phyloP scores from a whole-genome alignment of 1,140 invertebrate genomes.

The Anastatus disparis region DNA sequence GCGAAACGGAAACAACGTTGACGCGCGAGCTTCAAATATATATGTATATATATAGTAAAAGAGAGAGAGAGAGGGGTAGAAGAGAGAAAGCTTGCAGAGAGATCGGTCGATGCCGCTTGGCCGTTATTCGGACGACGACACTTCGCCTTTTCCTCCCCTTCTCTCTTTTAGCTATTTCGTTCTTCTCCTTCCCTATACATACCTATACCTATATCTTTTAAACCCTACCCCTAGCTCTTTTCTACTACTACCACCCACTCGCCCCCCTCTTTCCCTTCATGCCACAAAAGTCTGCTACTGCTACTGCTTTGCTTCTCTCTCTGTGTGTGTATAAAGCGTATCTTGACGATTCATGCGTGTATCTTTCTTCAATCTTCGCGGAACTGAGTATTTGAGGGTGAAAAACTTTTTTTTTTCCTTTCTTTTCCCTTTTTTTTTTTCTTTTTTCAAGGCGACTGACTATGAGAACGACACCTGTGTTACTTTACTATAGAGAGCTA shows the following conservation, averaged over 20 bases:
- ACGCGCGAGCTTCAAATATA: constrained; percentile 61
- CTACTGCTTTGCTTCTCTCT: constrained; percentile 27
- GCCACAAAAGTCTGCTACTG: too few relatives aligned
- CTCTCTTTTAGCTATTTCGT: not conserved
- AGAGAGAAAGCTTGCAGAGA: constrained; percentile 46
- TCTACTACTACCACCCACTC: not conserved
- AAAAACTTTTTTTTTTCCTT: constrained; percentile 44
- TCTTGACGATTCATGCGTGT: too few relatives aligned
- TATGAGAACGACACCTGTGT: too few relatives aligned
- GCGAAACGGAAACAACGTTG: constrained; percentile 65
- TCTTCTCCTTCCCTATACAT: not conserved
- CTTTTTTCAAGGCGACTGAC: too few relatives aligned
- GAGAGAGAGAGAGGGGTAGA: constrained; percentile 3
- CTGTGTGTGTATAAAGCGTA: too few relatives aligned
- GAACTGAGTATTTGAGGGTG: too few relatives aligned
- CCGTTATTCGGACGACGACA: constrained; percentile 69
- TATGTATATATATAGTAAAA: too few relatives aligned
- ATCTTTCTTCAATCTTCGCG: too few relatives aligned
- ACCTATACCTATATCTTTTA: not conserved
- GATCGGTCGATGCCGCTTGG: constrained; percentile 68
- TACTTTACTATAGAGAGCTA: too few relatives aligned
- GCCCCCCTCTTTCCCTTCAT: constrained; percentile 11
- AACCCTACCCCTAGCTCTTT: not conserved
- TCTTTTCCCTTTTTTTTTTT: constrained; percentile 45
- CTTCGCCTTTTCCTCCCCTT: constrained; percentile 43